phyloP scores from a whole-genome alignment of 2,888 invertebrate species.

The Drosophila anceps region DNA sequence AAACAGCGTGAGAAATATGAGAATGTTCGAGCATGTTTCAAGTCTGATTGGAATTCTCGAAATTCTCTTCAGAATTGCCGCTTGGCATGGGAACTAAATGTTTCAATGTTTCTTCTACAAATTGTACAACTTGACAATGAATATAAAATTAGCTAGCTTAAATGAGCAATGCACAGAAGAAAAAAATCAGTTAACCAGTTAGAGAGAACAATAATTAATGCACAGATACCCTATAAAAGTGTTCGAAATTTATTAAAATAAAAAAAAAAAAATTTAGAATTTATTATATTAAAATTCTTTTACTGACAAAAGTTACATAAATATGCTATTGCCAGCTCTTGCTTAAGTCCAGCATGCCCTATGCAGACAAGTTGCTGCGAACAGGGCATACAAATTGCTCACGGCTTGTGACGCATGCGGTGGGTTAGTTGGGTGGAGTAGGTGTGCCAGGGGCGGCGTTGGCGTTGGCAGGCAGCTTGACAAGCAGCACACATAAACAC shows the following conservation, averaged over 20 bases:
- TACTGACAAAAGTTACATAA: background rate
- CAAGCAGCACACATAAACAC: slow-evolving; percentile 24
- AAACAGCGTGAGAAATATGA: slow-evolving; percentile 29
- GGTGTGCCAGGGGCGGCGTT: slow-evolving; percentile 36
- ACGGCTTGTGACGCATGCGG: slow-evolving; percentile 34
- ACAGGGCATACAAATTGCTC: slow-evolving; percentile 51
- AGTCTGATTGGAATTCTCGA: background rate
- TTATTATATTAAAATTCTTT: background rate
- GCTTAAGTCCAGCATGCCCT: background rate
- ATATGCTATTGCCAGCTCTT: background rate
- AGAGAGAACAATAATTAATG: background rate
- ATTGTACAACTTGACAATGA: slow-evolving; percentile 58
- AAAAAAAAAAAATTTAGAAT: too few species aligned
- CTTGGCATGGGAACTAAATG: slow-evolving; percentile 16
- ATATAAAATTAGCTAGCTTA: slow-evolving; percentile 43
- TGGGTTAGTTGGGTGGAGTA: slow-evolving; percentile 16
- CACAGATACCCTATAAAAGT: slow-evolving; percentile 10
- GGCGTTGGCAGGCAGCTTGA: slow-evolving; percentile 47
- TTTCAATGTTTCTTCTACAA: slow-evolving; percentile 18
- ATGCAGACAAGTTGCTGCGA: background rate
- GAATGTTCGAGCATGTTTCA: slow-evolving; percentile 4
- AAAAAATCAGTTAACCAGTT: background rate
- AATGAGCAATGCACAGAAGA: slow-evolving; percentile 32
- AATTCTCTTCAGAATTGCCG: slow-evolving; percentile 2
- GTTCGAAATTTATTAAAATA: background rate